Evolutionary conservation across 2,888 invertebrate genomes (phyloP).

Genomic region (Mimas tiliae): DNA sequence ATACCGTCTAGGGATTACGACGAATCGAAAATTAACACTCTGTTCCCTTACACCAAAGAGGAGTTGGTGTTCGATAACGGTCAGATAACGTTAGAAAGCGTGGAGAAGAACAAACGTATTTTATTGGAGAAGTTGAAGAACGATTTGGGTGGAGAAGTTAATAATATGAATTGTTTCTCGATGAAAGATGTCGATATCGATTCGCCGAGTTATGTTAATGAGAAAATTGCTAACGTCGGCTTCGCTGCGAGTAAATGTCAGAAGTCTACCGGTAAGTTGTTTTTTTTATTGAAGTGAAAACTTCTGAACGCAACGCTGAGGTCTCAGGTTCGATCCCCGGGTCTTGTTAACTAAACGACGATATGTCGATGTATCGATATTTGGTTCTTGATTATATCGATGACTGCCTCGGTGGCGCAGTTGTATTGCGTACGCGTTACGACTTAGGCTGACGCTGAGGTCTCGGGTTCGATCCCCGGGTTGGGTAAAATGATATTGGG

Average conservation of each 20-base stretch:
- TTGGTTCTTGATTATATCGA: too few relatives aligned
- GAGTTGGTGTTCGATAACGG: conserved; percentile 51
- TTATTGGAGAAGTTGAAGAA: conserved; percentile 58
- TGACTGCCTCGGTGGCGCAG: too few relatives aligned
- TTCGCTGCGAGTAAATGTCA: conserved; percentile 60
- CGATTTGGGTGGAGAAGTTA: conserved; percentile 49
- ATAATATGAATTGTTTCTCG: conserved; percentile 73
- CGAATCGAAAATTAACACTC: conserved; percentile 40
- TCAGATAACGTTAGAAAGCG: conserved; percentile 62
- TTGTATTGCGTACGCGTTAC: too few relatives aligned
- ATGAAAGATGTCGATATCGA: conserved; percentile 78
- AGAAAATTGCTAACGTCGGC: conserved; percentile 66
- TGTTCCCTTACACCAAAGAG: conserved; percentile 64
- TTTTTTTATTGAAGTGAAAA: too few relatives aligned
- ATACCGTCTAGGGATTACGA: conserved; percentile 33
- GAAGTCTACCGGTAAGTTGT: conserved; percentile 44
- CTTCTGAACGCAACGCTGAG: too few relatives aligned
- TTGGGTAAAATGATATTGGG: too few relatives aligned
- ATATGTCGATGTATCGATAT: too few relatives aligned
- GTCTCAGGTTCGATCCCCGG: too few relatives aligned
- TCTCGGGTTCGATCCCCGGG: too few relatives aligned
- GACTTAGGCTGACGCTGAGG: too few relatives aligned
- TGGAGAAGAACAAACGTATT: conserved; percentile 70
- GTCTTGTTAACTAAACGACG: too few relatives aligned
- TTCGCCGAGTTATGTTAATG: conserved; percentile 61